phyloP scores from a whole-genome alignment of 2,888 invertebrate species.

The Epinotia demarniana region DNA sequence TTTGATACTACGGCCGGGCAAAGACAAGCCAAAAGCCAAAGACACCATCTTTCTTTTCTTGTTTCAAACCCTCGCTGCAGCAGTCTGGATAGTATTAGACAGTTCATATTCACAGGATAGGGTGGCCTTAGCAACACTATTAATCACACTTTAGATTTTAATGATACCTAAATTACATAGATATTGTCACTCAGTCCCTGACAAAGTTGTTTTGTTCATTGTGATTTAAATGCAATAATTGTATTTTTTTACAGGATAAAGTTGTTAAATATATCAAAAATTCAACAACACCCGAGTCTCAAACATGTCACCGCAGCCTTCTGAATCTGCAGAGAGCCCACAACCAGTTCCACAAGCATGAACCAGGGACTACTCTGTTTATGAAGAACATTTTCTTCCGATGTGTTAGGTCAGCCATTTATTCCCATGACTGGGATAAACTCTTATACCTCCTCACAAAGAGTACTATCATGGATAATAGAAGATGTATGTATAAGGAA shows the following conservation, averaged over 20 bases:
- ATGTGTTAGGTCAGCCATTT: slow-evolving; percentile 63
- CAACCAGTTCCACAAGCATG: slow-evolving; percentile 40
- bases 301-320: slow-evolving; percentile 15
- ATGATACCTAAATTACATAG: no score
- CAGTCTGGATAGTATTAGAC: no score
- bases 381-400: slow-evolving; percentile 45
- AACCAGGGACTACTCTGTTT: slow-evolving; percentile 44
- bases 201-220: background rate
- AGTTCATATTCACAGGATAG: no score
- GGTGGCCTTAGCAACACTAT: no score
- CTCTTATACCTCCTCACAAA: slow-evolving; percentile 68
- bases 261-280: slow-evolving; percentile 59
- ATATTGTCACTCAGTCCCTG: no score
- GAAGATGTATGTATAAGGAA: slow-evolving; percentile 45
- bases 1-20: no score
- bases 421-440: slow-evolving; percentile 74
- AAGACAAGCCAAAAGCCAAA: no score
- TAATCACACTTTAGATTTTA: no score
- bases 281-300: slow-evolving; percentile 16
- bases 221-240: slow-evolving; percentile 30
- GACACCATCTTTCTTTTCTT: no score
- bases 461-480: slow-evolving; percentile 66
- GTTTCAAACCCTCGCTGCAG: no score
- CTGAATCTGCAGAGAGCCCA: slow-evolving; percentile 13
- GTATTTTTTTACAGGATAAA: slow-evolving; percentile 55